Evolutionary conservation across 2,888 invertebrate species (phyloP), one percentile per base, ranked within the genome.

Genomic region (Cylindroiulus punctatus): DNA sequence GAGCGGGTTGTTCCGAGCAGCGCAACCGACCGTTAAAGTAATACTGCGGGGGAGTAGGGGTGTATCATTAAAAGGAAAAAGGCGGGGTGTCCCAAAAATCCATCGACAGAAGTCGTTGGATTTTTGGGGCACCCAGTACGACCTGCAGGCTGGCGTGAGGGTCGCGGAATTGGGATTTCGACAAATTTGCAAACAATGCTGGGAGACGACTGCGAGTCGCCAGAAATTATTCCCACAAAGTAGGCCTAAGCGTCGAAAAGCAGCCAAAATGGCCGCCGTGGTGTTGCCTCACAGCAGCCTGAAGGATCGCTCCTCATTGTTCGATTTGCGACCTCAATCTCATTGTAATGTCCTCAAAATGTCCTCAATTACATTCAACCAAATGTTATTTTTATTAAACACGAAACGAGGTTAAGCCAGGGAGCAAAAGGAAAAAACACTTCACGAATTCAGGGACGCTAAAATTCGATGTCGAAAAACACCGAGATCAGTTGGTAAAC

Each of bases 331-430:
- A 76, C 76, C 76, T 76, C 30, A 76, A 76, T 76, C 76, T 17
- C 76, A 76, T 76, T 76, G 76, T 30, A 76, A 76, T 76, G 76
- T 76, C 76, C 76, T 76, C 76, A 76, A 76, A 76, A 76, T 76
- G 30, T 76, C 32, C 76, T 30, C 30, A 30, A 30, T 76, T 76
- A 76, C 76, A 76, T 12, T 10, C n/a, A 52, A n/a, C 19, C n/a
- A 19, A 52, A 52, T 76, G 76, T 76, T 32, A 76, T 26, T 76
- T 76, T 76, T 76, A 76, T 76, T 76, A 76, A 76, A 30, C 30
- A 26, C 17, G 30, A 76, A 76, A 76, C 76, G 76, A 76, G 76
- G 76, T 76, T 76, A 30, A 76, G 30, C 26, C 17, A 32, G 26
- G 65, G 26, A n/a, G 14, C 26, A 26, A 26, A 65, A 65, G n/a